These are phyloP conservation scores for Patiria miniata DNA, from an alignment of 35 echinoderm and acorn worm species.

Conservation along the genomic window DNA sequence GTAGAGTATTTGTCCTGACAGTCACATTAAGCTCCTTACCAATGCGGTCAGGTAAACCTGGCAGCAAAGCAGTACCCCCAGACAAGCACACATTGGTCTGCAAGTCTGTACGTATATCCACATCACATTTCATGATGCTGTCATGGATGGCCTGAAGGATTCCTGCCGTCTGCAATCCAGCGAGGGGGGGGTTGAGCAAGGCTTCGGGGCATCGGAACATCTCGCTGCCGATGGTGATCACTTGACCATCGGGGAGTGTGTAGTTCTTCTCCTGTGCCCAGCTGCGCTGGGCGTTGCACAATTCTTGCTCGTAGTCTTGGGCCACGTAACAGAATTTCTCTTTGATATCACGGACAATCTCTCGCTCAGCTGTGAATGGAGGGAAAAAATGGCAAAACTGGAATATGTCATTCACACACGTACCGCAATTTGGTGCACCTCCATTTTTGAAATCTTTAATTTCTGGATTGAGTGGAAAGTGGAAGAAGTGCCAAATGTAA, in stretches of 20 bases:
- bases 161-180: background rate
- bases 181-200: conserved; percentile 18
- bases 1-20: conserved; percentile 25
- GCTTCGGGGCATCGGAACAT: conserved; percentile 45
- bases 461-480: no score
- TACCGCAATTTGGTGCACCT: no score
- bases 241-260: conserved; percentile 40
- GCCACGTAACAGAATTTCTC: conserved; percentile 37
- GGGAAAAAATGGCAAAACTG: no score
- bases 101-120: conserved; percentile 40
- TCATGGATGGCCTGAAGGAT: conserved; percentile 31
- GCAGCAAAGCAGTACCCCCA: conserved; percentile 22
- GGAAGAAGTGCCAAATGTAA: no score
- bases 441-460: no score
- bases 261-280: conserved; percentile 10
- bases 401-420: no score
- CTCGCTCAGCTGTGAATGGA: conserved; percentile 31
- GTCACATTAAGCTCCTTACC: conserved; percentile 17
- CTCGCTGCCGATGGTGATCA: conserved; percentile 37
- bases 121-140: conserved; percentile 45
- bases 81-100: background rate
- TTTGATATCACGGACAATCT: conserved; percentile 37
- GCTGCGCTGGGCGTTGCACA: background rate
- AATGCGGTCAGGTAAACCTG: conserved; percentile 28
- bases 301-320: conserved; percentile 16